Percentiles rank a stretch among this genome's conserved stretches.
These are phyloP conservation scores for Archilochus colubris DNA, from an alignment of 2,113 vertebrate genomes.

Conservation along the genomic window DNA sequence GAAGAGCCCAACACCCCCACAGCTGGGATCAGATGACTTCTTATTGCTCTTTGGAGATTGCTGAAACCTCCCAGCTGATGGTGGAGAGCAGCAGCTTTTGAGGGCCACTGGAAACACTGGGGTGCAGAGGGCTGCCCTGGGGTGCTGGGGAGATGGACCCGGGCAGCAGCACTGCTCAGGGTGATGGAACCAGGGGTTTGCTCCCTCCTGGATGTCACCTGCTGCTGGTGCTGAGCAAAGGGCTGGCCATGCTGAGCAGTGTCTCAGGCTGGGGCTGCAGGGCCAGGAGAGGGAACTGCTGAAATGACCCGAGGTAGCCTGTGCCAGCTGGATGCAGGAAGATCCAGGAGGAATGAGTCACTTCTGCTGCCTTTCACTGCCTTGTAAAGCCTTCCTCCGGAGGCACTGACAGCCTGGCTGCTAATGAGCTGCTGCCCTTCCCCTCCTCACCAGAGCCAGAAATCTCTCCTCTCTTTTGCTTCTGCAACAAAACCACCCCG, in stretches of 20 bases:
- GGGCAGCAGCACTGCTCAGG: background rate
- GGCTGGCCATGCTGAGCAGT: rapidly evolving
- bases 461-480: background rate
- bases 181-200: too few species aligned
- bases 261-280: background rate
- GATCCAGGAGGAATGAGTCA: conserved; percentile 42
- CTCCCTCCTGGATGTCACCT: background rate
- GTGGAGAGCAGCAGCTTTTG: rapidly evolving
- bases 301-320: background rate
- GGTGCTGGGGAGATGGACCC: background rate
- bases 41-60: background rate
- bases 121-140: rapidly evolving
- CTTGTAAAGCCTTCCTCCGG: background rate
- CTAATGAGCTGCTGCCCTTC: background rate
- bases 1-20: background rate
- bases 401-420: background rate
- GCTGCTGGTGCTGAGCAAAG: background rate
- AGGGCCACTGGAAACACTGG: background rate
- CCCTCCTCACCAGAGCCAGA: background rate
- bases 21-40: background rate
- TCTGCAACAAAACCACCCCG: background rate
- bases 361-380: conserved; percentile 50
- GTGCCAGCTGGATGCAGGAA: background rate
- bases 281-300: background rate
- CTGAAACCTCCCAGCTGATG: background rate